Base-by-base conservation (phyloP, 2,888 invertebrate species). In the Mimas tiliae region DNA sequence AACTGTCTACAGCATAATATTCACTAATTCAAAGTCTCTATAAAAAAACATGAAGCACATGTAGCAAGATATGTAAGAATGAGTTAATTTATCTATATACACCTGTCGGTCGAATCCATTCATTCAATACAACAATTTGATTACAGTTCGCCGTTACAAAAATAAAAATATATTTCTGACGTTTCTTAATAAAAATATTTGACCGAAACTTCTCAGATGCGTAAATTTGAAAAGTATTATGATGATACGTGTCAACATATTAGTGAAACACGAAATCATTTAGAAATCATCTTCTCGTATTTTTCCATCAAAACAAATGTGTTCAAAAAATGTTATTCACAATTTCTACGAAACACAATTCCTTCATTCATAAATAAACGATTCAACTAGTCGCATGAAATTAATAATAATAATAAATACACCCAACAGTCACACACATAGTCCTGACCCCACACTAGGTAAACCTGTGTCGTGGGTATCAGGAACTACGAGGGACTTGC, bases 221-320 rank as follows among this genome's bases (percentile, higher is more conserved):
- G n/a, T 33, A 12, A 14, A 34, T 14, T 27, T 4, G 14, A 34
- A 34, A 7, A 34, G 14, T 27, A 33, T 21, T 34, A 34, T 34
- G n/a, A 53, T 12, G 53, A 53, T 33, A 34, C n/a, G n/a, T 53
- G 53, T 33, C 53, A 53, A 53, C 53, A 53, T 33, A 53, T 53
- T 53, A 53, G 33, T n/a, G 53, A 33, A 33, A 8, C n/a, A 53
- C 2, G n/a, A 53, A 53, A 53, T 33, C 33, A 53, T 53, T 34
- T 33, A 34, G 27, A 53, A 27, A 53, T 53, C 33, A 33, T 14
- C 33, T 33, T n/a, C n/a, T 53, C 33, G 53, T 33, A 33, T 53
- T 53, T 33, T 53, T 34, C 27, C 52, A 53, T 33, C n/a, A 12
- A 7, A 33, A 33, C 38, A 38, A 38, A 33, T 14, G 33, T 27